These are phyloP conservation scores for Salvelinus fontinalis DNA, from an alignment of 2,113 vertebrate species.

Conservation along the genomic window DNA sequence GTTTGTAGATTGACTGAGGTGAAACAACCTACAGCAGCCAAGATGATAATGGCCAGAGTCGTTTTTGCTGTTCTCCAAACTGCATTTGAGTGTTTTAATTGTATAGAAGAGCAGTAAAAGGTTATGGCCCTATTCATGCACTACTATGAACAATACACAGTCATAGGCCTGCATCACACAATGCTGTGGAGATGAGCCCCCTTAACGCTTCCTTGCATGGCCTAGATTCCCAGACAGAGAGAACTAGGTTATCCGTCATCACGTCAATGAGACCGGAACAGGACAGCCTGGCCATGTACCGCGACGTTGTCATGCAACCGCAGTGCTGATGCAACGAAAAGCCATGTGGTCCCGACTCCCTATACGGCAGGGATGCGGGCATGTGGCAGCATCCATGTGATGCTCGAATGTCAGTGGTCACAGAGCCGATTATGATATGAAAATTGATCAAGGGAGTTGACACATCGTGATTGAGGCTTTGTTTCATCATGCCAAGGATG, in stretches of 20 bases:
- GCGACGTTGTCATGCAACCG: slow-evolving; percentile 32
- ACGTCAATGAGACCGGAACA: not conserved
- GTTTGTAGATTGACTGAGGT: no score
- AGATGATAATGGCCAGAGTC: no score
- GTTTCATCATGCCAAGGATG: no score
- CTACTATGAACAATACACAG: not conserved
- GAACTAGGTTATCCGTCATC: slow-evolving; percentile 27
- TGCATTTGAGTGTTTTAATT: no score
- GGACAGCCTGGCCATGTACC: slow-evolving; percentile 2
- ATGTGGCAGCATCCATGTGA: not conserved
- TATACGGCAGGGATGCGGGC: not conserved
- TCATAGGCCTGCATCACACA: not conserved
- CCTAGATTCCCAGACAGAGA: not conserved
- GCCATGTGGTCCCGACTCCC: slow-evolving; percentile 10
- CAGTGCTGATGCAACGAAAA: slow-evolving; percentile 40
- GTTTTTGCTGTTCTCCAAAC: no score
- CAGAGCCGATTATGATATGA: no score
- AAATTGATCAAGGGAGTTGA: no score
- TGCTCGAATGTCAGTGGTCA: not conserved
- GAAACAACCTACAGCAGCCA: no score
- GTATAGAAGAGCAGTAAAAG: no score
- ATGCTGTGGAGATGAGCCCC: slow-evolving; percentile 68
- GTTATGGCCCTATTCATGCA: no score
- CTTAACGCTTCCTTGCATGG: not conserved
- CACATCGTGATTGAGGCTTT: no score